Evolutionary conservation across 2,888 invertebrate genomes (phyloP), one percentile per base, ranked within the genome.

Genomic region (Nipponacmea schrenckii): DNA sequence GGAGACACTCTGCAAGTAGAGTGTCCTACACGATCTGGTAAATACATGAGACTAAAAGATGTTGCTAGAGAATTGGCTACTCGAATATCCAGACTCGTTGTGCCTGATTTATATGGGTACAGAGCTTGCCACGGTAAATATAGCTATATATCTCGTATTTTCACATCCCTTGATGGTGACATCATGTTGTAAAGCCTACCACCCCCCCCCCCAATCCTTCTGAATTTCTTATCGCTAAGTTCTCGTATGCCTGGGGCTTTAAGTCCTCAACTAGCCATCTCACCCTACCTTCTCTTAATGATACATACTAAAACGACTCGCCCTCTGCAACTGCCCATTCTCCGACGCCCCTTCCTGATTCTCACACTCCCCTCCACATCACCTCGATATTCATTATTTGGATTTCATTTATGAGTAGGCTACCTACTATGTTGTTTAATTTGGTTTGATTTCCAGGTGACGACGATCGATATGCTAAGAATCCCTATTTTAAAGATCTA

Each of bases 51-150:
- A 3, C 78, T 89, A 39, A 79, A 77, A 39, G 81, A 86, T 15
- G 85, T 88, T 15, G 84, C 88, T 4, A 75, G 76, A 44, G 83
- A 85, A 70, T 74, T 89, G 50, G 83, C 84, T 14, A 20, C 69
- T 7, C 73, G 88, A 56, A 76, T 88, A 14, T 78, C 82, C 50
- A 79, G 78, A 15, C 77, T 89, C 45, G 87, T 89, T 71, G 70
- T 85, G 5, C 87, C 88, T 2, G 86, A 85, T 64, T 62, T 68
- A 10, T 73, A 80, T 50, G 88, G 88, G 8, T 67, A 70, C n/a
- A 74, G 88, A 31, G 86, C 89, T 7, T 86, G 86, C 71, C 87
- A 88, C 77, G 88, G 87, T 87, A 74, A 63, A 74, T 74, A n/a
- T 7, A 12, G 15, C 10, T 1, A 39, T 20, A 24, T 62, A 62